Evolutionary conservation across 2,797 vertebrate genomes (phyloP).

Genomic region (Artibeus lituratus): DNA sequence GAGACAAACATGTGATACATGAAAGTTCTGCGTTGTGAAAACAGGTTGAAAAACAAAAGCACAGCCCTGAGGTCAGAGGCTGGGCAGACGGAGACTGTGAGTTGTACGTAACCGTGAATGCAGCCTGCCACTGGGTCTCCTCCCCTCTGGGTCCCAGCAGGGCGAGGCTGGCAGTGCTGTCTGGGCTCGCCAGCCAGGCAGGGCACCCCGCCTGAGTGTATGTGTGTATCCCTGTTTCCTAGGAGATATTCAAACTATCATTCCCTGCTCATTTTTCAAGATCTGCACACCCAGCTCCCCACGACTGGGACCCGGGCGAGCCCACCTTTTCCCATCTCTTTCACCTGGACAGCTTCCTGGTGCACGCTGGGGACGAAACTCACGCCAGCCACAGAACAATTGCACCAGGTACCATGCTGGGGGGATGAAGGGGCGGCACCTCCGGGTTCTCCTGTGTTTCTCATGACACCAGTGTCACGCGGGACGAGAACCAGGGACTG

Average conservation of each 20-base stretch:
- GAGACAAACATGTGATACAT: neutral
- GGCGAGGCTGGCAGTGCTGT: neutral
- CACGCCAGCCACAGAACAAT: rapidly evolving
- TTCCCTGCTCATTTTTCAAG: neutral
- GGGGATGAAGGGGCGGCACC: neutral
- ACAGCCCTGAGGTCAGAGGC: neutral
- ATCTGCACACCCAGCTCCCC: neutral
- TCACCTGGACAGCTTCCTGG: neutral
- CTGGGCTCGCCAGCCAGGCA: neutral
- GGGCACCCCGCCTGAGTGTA: rapidly evolving
- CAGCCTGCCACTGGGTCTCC: rapidly evolving
- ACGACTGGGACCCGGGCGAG: neutral
- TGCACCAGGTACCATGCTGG: neutral
- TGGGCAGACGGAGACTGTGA: neutral
- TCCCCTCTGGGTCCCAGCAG: neutral
- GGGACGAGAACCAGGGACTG: rapidly evolving
- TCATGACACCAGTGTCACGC: neutral
- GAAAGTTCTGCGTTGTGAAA: neutral
- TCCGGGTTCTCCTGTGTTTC: neutral
- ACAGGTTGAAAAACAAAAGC: neutral
- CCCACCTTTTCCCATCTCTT: neutral
- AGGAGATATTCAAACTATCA: neutral
- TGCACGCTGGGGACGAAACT: rapidly evolving
- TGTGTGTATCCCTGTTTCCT: neutral
- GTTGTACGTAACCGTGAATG: too few relatives aligned